Base-by-base conservation (phyloP, 2,113 vertebrate species). In the Ptilorrhoa leucosticta region DNA sequence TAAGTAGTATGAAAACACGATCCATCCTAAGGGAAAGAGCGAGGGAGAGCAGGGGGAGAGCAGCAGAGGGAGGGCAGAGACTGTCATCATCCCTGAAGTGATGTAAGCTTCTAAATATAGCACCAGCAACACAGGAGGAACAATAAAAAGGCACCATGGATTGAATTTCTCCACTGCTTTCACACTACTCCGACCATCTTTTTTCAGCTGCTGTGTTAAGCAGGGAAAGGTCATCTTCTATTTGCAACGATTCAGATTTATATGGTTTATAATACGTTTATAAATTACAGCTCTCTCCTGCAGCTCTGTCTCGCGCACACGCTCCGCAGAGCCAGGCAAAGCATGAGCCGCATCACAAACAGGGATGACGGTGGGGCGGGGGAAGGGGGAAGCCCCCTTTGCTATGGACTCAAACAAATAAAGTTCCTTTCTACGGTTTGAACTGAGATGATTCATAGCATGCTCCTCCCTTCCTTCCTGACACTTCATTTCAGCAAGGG, bases 51-150 rank as follows among this genome's bases (percentile, higher is more conserved):
- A 35, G 81, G 90, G 83, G 92, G 96, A 87, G 97, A 97, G 93
- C 51, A 14, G 92, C 81, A 93, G 89, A 79, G 94, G 91, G 95
- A 98, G 95, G 96, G 96, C 82, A 96, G 89, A 97, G 98, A 96
- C 98, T 98, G 98, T 98, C 98, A 98, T 98, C 97, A 98, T 97
- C 97, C 97, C 96, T 63, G 96, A 97, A 98, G 98, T 99, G 99
- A 99, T 98, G 99, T 98, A 98, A 99, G 98, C 98, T 98, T 98
- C 98, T 99, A 99, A 99, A 99, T 98, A 99, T 99, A 99, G 98
- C 97, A 97, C 68, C 98, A 97, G 98, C 95, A 81, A 94, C 97
- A 98, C 94, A 96, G 90, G 96, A 97, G 96, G 98, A 98, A 98
- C 98, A 98, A 98, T 98, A 97, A 97, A 97, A 97, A 97, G 95